Conservation (phyloP, 2,888 invertebrate genomes). For the Tenthredo scrophulariae region DNA sequence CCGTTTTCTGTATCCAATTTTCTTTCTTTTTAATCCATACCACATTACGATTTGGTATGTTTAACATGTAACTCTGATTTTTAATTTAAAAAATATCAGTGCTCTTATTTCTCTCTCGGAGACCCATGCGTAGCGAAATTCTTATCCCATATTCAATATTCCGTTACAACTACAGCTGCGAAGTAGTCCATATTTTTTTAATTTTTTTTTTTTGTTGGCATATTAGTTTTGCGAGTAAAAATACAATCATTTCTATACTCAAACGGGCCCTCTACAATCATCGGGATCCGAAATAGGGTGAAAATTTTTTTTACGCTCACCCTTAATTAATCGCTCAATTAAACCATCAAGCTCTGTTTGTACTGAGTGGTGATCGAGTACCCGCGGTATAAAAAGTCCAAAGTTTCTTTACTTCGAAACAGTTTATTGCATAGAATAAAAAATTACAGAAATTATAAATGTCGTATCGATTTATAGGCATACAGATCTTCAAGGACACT, state of each 20-base stretch:
- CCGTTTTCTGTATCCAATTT: no score
- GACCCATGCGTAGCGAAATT: no score
- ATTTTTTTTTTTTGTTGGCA: not conserved
- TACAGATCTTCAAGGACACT: not conserved
- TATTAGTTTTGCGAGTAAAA: not conserved
- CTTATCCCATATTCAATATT: no score
- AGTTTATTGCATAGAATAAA: not conserved
- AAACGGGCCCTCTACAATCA: not conserved
- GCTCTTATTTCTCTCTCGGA: no score
- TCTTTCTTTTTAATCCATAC: no score
- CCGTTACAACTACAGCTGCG: not conserved
- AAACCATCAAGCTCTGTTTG: not conserved
- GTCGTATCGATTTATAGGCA: not conserved
- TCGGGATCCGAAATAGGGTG: not conserved
- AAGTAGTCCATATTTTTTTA: not conserved
- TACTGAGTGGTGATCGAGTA: not conserved
- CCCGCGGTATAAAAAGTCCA: not conserved
- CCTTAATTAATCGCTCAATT: constrained; percentile 14
- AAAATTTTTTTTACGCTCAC: not conserved
- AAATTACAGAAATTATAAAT: not conserved
- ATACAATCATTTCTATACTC: no score
- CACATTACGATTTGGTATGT: no score
- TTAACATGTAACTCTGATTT: no score
- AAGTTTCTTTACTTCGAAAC: not conserved
- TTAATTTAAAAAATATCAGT: no score